A percentile compares a stretch with the other conserved stretches of the same genome.
These are phyloP conservation scores for Enteromius trimaculatus DNA, from an alignment of 2,797 vertebrate genomes.

Conservation along the genomic window DNA sequence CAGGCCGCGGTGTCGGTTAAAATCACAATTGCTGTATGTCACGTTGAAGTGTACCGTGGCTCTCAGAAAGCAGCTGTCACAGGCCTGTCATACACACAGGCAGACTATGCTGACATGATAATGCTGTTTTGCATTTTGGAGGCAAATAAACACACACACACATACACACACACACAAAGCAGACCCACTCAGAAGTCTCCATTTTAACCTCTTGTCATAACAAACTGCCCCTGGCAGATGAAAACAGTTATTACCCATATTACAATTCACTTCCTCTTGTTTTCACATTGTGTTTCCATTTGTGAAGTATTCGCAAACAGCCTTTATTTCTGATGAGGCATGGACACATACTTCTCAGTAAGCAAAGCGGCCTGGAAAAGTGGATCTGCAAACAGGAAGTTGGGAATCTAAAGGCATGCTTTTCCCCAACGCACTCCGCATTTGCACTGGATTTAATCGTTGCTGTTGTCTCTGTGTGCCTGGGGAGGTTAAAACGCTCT, in stretches of 20 bases:
- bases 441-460: conserved; percentile 12
- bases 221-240: conserved; percentile 66
- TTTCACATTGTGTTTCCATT: conserved; percentile 47
- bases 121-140: conserved; percentile 79
- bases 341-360: neutral
- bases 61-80: conserved; percentile 66
- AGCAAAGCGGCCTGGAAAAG: neutral
- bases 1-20: conserved; percentile 67
- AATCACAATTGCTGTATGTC: conserved; percentile 56
- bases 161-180: neutral
- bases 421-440: conserved; percentile 39
- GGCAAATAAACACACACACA: conserved; percentile 48
- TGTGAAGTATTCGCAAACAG: conserved; percentile 29
- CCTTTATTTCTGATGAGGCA: conserved; percentile 60
- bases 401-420: neutral
- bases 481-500: conserved; percentile 61
- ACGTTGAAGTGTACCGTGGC: conserved; percentile 48
- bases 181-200: conserved; percentile 37
- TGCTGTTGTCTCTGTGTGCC: conserved; percentile 67
- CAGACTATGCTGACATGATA: conserved; percentile 77
- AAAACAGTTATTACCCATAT: conserved; percentile 73
- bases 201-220: conserved; percentile 61
- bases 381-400: neutral
- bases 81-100: conserved; percentile 64
- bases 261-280: conserved; percentile 49